Percentiles rank a stretch among this genome's conserved stretches.
Evolutionary conservation across 2,113 vertebrate genomes (phyloP).

Genomic region (Caranx melampygus): DNA sequence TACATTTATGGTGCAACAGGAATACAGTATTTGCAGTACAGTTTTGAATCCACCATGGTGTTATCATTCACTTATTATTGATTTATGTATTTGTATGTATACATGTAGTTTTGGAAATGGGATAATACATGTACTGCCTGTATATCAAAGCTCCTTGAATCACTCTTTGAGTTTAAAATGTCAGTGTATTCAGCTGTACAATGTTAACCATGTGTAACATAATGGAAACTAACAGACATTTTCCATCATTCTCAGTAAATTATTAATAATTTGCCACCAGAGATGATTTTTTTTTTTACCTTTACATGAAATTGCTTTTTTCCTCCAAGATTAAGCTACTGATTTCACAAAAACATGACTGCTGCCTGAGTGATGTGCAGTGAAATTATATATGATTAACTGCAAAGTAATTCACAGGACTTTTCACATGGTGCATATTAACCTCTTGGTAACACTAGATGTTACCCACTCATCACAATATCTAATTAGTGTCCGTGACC

Average conservation of each 20-base stretch:
- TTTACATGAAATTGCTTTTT: not conserved
- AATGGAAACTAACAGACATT: not conserved
- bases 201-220: not conserved
- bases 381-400: not conserved
- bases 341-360: not conserved
- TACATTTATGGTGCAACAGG: not conserved
- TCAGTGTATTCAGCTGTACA: not conserved
- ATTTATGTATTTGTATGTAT: not conserved
- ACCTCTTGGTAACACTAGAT: not conserved
- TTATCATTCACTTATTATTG: not conserved
- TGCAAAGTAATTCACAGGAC: not conserved
- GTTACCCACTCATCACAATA: not conserved
- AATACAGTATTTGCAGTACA: not conserved
- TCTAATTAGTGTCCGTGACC: not conserved
- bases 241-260: not conserved
- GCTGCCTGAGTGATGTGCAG: not conserved
- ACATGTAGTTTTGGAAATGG: not conserved
- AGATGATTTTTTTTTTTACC: constrained; percentile 3
- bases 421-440: not conserved
- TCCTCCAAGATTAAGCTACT: not conserved
- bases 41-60: not conserved
- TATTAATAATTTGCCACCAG: not conserved
- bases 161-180: not conserved
- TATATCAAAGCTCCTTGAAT: not conserved
- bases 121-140: not conserved